A percentile compares a stretch with the other conserved stretches of the same genome.
Evolutionary conservation across 2,888 invertebrate genomes (phyloP).

Genomic region (Drosophila dives): DNA sequence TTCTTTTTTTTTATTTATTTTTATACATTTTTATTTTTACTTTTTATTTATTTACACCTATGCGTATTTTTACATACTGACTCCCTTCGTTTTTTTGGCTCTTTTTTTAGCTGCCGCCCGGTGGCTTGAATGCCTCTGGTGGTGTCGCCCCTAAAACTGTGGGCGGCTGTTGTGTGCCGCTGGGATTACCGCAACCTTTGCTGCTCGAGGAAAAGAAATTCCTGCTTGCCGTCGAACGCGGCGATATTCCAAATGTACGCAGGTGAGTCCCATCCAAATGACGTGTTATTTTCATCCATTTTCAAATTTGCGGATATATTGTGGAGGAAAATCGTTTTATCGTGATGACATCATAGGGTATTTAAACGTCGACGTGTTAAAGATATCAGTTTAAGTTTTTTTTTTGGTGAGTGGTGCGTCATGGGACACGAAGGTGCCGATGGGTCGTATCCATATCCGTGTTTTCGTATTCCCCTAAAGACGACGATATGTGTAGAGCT

Average conservation of each 20-base stretch:
- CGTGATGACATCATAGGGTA: background rate
- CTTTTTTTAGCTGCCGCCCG: constrained; percentile 56
- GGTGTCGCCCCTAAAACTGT: constrained; percentile 59
- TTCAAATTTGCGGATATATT: constrained; percentile 34
- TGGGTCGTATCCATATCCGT: constrained; percentile 44
- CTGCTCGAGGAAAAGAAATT: constrained; percentile 95
- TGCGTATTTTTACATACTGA: constrained; percentile 36
- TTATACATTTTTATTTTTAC: constrained; percentile 19
- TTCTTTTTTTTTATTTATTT: constrained; percentile 4
- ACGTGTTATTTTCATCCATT: background rate
- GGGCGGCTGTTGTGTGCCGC: constrained; percentile 85
- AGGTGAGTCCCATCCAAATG: constrained; percentile 86
- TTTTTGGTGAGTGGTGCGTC: constrained; percentile 40
- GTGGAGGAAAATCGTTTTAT: background rate
- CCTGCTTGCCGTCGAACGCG: constrained; percentile 95
- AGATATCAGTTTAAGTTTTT: background rate
- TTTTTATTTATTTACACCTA: constrained; percentile 65
- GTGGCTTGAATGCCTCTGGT: constrained; percentile 49
- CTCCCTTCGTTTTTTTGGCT: constrained; percentile 11
- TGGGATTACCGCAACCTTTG: constrained; percentile 90
- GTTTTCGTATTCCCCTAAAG: constrained; percentile 11
- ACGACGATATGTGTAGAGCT: constrained; percentile 37
- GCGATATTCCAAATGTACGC: constrained; percentile 94
- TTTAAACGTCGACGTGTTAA: background rate
- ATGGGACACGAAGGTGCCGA: constrained; percentile 59